Percentiles rank a stretch among this genome's conserved stretches.
Evolutionary conservation across 2,797 vertebrate genomes (phyloP).

Genomic region (Carduelis carduelis): DNA sequence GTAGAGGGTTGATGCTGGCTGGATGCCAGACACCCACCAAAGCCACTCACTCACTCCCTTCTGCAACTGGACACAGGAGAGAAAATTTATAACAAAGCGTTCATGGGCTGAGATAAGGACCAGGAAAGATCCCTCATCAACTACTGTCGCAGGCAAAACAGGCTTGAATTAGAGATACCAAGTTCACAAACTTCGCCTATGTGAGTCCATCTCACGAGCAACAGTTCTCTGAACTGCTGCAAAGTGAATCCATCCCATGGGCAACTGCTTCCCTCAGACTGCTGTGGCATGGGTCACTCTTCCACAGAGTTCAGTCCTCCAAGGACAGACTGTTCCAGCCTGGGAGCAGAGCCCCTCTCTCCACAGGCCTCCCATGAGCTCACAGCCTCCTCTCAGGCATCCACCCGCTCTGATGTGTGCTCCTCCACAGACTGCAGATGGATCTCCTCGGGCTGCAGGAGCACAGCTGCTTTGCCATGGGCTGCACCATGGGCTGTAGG

Average conservation of each 20-base stretch:
- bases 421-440: accelerated
- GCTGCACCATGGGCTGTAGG: not conserved
- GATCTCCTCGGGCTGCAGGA: not conserved
- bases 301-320: not conserved
- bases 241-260: not conserved
- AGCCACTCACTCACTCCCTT: not conserved
- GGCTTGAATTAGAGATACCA: accelerated
- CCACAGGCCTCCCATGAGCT: accelerated
- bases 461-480: not conserved
- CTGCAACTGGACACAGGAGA: not conserved
- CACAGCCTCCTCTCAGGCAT: too few species aligned
- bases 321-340: not conserved
- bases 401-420: not conserved
- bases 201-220: not conserved
- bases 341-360: not conserved
- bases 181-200: not conserved
- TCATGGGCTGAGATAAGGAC: not conserved
- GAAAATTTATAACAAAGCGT: not conserved
- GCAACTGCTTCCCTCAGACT: accelerated
- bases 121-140: not conserved
- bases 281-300: not conserved
- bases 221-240: not conserved
- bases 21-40: not conserved
- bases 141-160: not conserved
- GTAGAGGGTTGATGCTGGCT: not conserved